These are phyloP conservation scores for Phylloscopus whistleri DNA, from an alignment of 2,113 vertebrate genomes.

Conservation along the genomic window DNA sequence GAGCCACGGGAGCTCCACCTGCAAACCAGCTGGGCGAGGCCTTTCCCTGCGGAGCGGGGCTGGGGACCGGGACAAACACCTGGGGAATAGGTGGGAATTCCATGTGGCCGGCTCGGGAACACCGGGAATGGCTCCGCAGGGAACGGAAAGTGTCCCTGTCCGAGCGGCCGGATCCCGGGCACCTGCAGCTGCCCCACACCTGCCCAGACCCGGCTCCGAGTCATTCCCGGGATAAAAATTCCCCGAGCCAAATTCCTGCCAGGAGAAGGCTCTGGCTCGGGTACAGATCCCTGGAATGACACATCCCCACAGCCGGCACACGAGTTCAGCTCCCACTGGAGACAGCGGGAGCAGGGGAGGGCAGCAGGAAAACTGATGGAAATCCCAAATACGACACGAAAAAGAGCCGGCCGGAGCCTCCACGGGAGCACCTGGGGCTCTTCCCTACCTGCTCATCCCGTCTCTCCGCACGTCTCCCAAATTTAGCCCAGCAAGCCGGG, in stretches of 20 bases:
- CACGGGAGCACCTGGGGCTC: neutral
- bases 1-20: neutral
- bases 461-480: neutral
- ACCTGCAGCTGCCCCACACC: neutral
- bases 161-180: rapidly evolving
- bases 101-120: rapidly evolving
- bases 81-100: neutral
- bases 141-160: neutral
- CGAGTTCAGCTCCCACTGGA: rapidly evolving
- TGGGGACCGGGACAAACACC: neutral
- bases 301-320: rapidly evolving
- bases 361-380: neutral
- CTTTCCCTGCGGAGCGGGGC: neutral
- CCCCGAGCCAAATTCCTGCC: neutral
- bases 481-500: neutral
- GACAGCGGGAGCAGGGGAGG: neutral
- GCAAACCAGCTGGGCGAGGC: neutral
- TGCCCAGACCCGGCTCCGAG: rapidly evolving
- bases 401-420: neutral
- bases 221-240: neutral
- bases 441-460: neutral
- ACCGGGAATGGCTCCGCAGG: neutral
- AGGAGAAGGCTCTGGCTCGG: neutral
- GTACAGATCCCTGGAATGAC: neutral
- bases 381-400: rapidly evolving